phyloP scores from a whole-genome alignment of 2,113 vertebrate genomes.

The Neodon shergylaensis region DNA sequence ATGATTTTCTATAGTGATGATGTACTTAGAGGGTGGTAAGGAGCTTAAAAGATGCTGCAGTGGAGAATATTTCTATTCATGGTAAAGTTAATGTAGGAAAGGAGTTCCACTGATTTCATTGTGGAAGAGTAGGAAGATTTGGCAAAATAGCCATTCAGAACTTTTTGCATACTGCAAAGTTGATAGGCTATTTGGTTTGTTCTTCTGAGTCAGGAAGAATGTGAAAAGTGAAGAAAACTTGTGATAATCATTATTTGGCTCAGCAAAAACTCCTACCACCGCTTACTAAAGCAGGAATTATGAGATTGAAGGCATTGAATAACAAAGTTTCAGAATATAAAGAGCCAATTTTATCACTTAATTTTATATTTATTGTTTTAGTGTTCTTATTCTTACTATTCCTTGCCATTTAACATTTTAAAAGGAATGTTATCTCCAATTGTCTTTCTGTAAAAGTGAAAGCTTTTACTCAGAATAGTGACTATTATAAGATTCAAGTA shows the following conservation, averaged over 20 bases:
- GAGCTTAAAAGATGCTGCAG: background rate
- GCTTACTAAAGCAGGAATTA: background rate
- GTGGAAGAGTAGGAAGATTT: background rate
- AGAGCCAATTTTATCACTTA: background rate
- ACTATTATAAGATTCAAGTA: background rate
- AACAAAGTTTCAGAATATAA: background rate
- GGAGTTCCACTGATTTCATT: slow-evolving; percentile 27
- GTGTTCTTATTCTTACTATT: background rate
- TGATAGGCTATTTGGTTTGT: slow-evolving; percentile 4
- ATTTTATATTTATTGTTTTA: slow-evolving; percentile 10
- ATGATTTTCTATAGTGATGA: background rate
- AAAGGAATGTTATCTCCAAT: background rate
- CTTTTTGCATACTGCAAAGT: background rate
- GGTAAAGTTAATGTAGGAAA: slow-evolving; percentile 3
- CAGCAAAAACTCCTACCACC: background rate
- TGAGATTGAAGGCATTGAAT: slow-evolving; percentile 18
- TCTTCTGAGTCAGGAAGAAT: background rate
- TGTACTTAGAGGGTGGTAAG: background rate
- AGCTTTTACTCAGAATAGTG: background rate
- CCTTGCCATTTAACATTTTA: slow-evolving; percentile 8
- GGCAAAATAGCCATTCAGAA: slow-evolving; percentile 23
- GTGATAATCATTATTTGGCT: slow-evolving; percentile 19
- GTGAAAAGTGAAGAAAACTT: background rate
- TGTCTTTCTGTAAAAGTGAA: background rate
- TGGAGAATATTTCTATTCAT: background rate